These are phyloP conservation scores for Steatornis caripensis DNA, from an alignment of 2,113 vertebrate genomes.

Conservation along the genomic window DNA sequence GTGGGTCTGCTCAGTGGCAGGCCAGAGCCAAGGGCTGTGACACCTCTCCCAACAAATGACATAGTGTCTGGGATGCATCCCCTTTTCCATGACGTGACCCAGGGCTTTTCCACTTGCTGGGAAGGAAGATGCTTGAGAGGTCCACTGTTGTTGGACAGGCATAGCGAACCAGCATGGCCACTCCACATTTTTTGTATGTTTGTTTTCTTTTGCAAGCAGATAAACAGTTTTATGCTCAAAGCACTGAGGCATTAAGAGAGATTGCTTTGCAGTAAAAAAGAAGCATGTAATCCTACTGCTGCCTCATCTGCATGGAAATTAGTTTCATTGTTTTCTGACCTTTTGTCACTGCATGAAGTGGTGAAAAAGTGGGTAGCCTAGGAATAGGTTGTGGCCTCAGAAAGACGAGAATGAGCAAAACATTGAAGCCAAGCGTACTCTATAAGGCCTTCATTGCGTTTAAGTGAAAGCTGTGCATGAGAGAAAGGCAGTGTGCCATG, in stretches of 20 bases:
- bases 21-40: not conserved
- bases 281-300: not conserved
- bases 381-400: not conserved
- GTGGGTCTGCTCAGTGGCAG: not conserved
- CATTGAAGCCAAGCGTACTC: not conserved
- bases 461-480: not conserved
- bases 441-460: accelerated
- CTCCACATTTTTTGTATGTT: not conserved
- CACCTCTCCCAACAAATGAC: not conserved
- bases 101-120: not conserved
- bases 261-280: not conserved
- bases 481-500: not conserved
- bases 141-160: not conserved
- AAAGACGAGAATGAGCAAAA: not conserved
- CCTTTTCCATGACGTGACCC: not conserved
- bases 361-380: not conserved
- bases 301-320: not conserved
- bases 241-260: not conserved
- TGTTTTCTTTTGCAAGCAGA: not conserved
- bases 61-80: not conserved
- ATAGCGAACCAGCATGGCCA: not conserved
- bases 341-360: not conserved
- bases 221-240: not conserved
- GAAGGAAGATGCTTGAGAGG: not conserved
- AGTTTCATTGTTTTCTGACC: not conserved